Percentiles rank a stretch among this genome's conserved stretches.
Conservation (phyloP, 2,888 invertebrate species). For the Lordiphosa fenestrarum region DNA sequence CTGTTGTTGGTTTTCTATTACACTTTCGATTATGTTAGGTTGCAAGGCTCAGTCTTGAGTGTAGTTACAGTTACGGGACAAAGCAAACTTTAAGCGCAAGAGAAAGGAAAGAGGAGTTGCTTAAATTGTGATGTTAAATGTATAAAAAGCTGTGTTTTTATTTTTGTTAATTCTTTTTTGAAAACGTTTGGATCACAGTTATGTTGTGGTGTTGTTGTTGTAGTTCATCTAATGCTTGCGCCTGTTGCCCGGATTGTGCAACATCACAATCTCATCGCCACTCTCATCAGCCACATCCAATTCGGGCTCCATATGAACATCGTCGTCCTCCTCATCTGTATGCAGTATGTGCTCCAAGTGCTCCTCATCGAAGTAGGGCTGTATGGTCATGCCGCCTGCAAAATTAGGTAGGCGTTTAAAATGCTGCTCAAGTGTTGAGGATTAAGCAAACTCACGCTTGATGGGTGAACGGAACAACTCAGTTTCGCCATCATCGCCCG, state of each 20-base stretch:
- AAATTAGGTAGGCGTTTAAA: background rate
- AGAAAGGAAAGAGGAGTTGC: no score
- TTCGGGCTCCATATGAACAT: constrained; percentile 77
- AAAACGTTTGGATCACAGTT: constrained; percentile 69
- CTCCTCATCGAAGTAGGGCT: constrained; percentile 86
- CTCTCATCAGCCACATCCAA: constrained; percentile 68
- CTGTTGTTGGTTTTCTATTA: background rate
- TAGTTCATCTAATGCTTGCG: constrained; percentile 36
- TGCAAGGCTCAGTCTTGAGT: constrained; percentile 45
- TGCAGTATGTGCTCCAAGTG: constrained; percentile 84
- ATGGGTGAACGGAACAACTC: constrained; percentile 79
- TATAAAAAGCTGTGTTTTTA: no score
- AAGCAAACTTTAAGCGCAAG: no score
- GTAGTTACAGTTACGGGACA: constrained; percentile 33
- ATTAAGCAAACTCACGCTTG: constrained; percentile 68
- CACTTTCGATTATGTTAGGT: constrained; percentile 13
- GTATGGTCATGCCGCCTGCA: constrained; percentile 75
- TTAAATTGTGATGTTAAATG: no score
- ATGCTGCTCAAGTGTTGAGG: no score
- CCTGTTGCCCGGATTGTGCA: constrained; percentile 59
- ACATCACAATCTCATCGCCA: constrained; percentile 75
- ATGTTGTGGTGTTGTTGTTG: constrained; percentile 46
- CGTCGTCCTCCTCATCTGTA: constrained; percentile 81
- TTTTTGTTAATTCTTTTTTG: constrained; percentile 29
- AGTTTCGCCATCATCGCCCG: constrained; percentile 77